Conservation (phyloP, 1,140 invertebrate species). For the Ericerus pela region DNA sequence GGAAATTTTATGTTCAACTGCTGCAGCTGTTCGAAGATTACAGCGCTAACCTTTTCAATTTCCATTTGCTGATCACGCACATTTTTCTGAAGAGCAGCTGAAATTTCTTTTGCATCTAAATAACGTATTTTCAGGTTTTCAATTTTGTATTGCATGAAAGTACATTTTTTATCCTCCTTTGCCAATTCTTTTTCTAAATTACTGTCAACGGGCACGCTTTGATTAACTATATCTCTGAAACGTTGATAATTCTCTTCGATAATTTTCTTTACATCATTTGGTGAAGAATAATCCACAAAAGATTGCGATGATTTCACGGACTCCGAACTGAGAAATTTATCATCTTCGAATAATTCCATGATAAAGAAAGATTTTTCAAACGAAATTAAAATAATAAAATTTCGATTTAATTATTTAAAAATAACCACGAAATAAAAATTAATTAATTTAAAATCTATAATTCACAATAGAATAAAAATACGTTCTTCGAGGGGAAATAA, state of each 20-base stretch:
- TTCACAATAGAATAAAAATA: too few species aligned
- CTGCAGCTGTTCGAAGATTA: background rate
- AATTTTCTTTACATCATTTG: background rate
- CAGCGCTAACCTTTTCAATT: background rate
- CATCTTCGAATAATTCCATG: background rate
- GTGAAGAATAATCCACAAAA: background rate
- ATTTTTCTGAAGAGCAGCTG: background rate
- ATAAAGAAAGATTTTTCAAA: background rate
- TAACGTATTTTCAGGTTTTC: background rate
- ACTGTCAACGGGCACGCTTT: background rate
- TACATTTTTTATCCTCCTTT: slow-evolving; percentile 8
- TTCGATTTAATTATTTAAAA: background rate
- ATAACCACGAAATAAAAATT: background rate
- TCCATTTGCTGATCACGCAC: background rate
- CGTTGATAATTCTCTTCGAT: background rate
- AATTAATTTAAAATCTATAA: background rate
- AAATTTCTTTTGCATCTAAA: background rate
- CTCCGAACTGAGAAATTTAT: background rate
- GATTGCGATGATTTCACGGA: background rate
- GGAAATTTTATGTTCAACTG: background rate
- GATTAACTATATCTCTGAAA: background rate
- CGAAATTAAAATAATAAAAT: background rate
- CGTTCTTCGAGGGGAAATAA: too few species aligned
- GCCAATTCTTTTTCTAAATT: background rate
- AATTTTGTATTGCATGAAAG: background rate